These are phyloP conservation scores for Silurus asotus DNA, from an alignment of 2,113 vertebrate species.

Conservation along the genomic window DNA sequence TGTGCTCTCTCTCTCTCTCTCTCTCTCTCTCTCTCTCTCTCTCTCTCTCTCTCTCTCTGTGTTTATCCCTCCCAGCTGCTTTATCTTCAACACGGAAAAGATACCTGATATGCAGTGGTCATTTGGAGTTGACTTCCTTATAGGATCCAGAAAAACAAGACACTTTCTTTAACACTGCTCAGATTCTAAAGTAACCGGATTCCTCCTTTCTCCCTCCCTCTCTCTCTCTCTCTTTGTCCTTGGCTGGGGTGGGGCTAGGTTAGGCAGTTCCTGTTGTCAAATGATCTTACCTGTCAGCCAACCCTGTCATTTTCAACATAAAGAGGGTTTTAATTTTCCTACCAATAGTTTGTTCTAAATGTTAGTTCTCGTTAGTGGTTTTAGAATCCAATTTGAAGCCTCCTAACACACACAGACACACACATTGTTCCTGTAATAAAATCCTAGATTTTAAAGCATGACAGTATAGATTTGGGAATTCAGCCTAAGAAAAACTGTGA, in stretches of 20 bases:
- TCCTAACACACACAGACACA: no score
- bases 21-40: background rate
- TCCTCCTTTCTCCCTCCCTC: background rate
- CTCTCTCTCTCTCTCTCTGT: background rate
- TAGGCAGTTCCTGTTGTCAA: background rate
- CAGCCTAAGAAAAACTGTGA: background rate
- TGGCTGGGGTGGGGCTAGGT: background rate
- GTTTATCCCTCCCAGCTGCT: background rate
- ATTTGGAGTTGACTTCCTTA: background rate
- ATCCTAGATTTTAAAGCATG: no score
- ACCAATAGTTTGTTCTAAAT: background rate
- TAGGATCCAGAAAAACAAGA: background rate
- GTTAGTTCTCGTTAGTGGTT: no score
- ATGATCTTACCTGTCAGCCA: background rate
- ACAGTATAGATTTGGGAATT: background rate
- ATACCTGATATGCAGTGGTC: background rate
- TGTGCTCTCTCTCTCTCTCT: background rate
- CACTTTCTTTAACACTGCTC: background rate
- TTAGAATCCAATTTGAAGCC: no score
- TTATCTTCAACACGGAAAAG: background rate
- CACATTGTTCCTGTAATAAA: no score
- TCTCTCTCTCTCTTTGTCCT: background rate
- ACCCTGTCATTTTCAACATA: background rate
- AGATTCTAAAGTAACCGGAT: slow-evolving; percentile 35
- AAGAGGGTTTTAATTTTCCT: background rate